Percentiles rank a stretch among this genome's conserved stretches.
Conservation (phyloP, 1,140 invertebrate species). For the Kradibia gibbosae region DNA sequence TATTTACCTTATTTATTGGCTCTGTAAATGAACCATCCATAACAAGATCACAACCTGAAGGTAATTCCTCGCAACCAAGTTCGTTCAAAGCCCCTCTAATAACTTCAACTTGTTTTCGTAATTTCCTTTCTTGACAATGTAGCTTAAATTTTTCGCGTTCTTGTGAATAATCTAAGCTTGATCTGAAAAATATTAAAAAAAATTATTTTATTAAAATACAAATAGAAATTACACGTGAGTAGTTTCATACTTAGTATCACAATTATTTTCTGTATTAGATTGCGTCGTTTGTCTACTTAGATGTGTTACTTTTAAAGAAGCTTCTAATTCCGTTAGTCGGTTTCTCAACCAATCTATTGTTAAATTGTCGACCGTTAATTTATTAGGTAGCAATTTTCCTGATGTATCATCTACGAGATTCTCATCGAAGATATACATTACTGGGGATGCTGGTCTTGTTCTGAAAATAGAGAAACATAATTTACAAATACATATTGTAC, state of each 20-base stretch:
- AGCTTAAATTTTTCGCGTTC: slow-evolving; percentile 76
- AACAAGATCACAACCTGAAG: slow-evolving; percentile 85
- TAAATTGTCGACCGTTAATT: slow-evolving; percentile 91
- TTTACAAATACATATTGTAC: slow-evolving; percentile 37
- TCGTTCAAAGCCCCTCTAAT: slow-evolving; percentile 87
- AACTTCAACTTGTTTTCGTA: slow-evolving; percentile 84
- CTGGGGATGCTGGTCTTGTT: slow-evolving; percentile 80
- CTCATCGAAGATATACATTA: slow-evolving; percentile 88
- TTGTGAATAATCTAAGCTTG: slow-evolving; percentile 66
- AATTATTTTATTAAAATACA: not conserved
- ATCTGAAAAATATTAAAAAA: slow-evolving; percentile 51
- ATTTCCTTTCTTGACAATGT: slow-evolving; percentile 85
- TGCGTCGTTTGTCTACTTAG: slow-evolving; percentile 64
- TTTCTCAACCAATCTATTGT: slow-evolving; percentile 89
- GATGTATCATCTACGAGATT: slow-evolving; percentile 87
- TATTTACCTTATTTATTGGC: slow-evolving; percentile 62
- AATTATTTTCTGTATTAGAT: slow-evolving; percentile 62
- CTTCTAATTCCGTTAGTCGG: slow-evolving; percentile 84
- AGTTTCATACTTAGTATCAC: slow-evolving; percentile 62
- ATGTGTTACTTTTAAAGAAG: slow-evolving; percentile 67
- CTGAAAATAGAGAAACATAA: slow-evolving; percentile 66
- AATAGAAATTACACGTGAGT: slow-evolving; percentile 26
- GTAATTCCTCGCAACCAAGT: slow-evolving; percentile 88
- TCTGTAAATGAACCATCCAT: slow-evolving; percentile 74
- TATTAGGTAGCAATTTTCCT: slow-evolving; percentile 85